Base-by-base conservation (phyloP, 2,797 vertebrate genomes). In the Cynopterus sphinx region DNA sequence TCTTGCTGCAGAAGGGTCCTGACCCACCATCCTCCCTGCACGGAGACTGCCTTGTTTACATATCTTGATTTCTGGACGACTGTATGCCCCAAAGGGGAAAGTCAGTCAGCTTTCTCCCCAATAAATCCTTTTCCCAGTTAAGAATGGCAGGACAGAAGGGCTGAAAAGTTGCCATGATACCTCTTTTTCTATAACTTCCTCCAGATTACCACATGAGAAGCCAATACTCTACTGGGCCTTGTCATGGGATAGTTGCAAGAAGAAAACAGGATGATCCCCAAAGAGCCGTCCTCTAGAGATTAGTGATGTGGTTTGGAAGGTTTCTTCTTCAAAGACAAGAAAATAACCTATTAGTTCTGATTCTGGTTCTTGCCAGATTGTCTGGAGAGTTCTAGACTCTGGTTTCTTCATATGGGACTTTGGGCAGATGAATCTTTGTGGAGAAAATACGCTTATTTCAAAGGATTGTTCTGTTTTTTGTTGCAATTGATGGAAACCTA, bases 391-490 rank as follows among this genome's bases (percentile, higher is more conserved):
- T 78, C 57, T 84, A n/a, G 11, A 53, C 43, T 5, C 57, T 87
- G 83, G 9, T 39, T 78, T 4, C 12, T 78, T 77, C 61, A 36
- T 63, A 6, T 84, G 43, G 88, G 75, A 79, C 61, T 85, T 96
- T 49, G 79, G 15, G 11, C 15, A 61, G 36, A 11, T 77, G 63
- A 41, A 1, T 88, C 61, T 90, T 85, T 17, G 16, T 53, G 28
- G 33, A 13, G 57, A 83, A 88, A 87, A 63, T 67, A 53, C 73
- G n/a, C 75, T 57, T 89, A 0, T 92, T 67, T 96, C 74, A 88
- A 85, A 88, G 41, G 36, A 39, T 61, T 84, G 57, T 74, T 87
- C 84, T 87, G 46, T 73, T 94, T 84, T 84, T 57, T 92, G 46
- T 86, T 87, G 55, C 51, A 43, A 57, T 36, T 73, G 59, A 74